Base-by-base conservation (phyloP, 1,140 invertebrate genomes). In the Harpegnathos saltator region DNA sequence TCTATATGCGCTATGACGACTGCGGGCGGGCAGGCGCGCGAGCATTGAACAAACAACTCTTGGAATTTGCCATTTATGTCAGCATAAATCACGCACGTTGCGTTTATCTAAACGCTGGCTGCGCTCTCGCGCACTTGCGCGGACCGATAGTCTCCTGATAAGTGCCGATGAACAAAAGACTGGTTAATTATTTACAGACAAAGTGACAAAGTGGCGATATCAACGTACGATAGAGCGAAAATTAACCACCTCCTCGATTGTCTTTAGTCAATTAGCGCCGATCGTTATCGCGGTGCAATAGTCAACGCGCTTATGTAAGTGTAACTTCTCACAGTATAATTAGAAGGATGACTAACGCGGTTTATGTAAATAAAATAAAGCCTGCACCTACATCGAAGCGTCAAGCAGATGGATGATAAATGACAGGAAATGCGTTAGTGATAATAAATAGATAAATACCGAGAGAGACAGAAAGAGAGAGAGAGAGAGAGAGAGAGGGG, bases 21-120 rank as follows among this genome's bases (percentile, higher is more conserved):
- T 71, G 54, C 38, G 38, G 38, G 38, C 38, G 1, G 29, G n/a
- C n/a, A n/a, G 1, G 29, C 9, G 38, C 38, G 38, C 38, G 38
- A 1, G 38, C 56, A 44, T 72, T 84, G 86, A 82, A 82, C 75
- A 80, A 88, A 88, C 82, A 82, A 82, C 81, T 71, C 86, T 85
- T 66, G 71, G 85, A 87, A 87, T 88, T 86, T 69, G 69, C 83
- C 75, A 87, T 88, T 88, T 86, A 88, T 88, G 78, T 82, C 72
- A 82, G 63, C 71, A 69, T 84, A 87, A 87, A 87, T 84, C 75
- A 87, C 54, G 54, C 50, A 59, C 72, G 61, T 61, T 38, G 38
- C 24, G 77, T 33, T 80, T 80, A 80, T 71, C 29, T 68, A 33
- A 17, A 58, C 29, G 50, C 29, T 69, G 66, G 48, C n/a, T 11